Conservation (phyloP, 2,888 invertebrate species). For the Agrotis puta region DNA sequence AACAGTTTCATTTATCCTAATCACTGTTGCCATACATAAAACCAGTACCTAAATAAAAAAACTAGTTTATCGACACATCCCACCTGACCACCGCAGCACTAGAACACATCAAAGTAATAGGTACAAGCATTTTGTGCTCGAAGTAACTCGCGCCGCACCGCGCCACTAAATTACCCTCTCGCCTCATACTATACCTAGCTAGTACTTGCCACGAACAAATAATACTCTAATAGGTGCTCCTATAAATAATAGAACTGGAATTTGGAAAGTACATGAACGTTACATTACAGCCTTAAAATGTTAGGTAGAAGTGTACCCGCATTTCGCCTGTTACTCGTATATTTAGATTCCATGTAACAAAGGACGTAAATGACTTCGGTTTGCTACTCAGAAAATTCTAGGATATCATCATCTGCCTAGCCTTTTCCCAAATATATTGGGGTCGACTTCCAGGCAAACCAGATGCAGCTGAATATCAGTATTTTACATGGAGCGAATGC, state of each 20-base stretch:
- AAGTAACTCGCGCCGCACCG: constrained; percentile 58
- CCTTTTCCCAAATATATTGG: too few relatives aligned
- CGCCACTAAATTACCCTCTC: constrained; percentile 63
- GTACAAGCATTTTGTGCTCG: constrained; percentile 67
- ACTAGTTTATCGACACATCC: constrained; percentile 25
- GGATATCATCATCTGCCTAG: too few relatives aligned
- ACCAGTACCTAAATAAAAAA: not conserved
- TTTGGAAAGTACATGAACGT: not conserved
- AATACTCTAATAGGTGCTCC: constrained; percentile 7
- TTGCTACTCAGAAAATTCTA: too few relatives aligned
- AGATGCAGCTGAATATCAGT: too few relatives aligned
- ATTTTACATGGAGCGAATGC: too few relatives aligned
- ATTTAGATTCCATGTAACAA: too few relatives aligned
- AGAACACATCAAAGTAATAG: constrained; percentile 67
- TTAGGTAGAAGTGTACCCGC: not conserved
- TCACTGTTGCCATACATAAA: not conserved
- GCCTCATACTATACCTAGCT: constrained; percentile 37
- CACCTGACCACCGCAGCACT: constrained; percentile 43
- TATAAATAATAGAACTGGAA: constrained; percentile 6
- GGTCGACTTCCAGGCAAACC: too few relatives aligned
- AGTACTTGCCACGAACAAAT: constrained; percentile 30
- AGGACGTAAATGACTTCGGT: too few relatives aligned
- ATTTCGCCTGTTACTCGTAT: not conserved
- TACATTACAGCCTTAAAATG: not conserved
- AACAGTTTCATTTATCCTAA: not conserved